Evolutionary conservation across 2,888 invertebrate genomes (phyloP).

Genomic region (Platycheirus albimanus): DNA sequence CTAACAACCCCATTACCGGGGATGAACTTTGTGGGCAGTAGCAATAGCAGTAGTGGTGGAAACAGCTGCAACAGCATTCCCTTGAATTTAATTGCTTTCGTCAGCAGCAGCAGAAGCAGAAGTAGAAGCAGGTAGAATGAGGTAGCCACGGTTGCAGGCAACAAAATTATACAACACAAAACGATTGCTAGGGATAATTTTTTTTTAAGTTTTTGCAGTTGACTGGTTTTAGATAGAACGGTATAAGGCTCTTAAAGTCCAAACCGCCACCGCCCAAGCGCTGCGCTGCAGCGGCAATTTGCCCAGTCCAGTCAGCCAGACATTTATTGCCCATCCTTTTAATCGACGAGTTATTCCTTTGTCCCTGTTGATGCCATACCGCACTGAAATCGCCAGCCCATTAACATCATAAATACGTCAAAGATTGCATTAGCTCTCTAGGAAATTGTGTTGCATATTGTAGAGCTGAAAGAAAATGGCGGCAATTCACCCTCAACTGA

Average conservation of each 20-base stretch:
- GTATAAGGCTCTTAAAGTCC: conserved; percentile 43
- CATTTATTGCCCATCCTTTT: conserved; percentile 28
- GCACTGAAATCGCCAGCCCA: conserved; percentile 35
- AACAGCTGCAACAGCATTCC: conserved; percentile 68
- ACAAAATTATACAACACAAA: conserved; percentile 19
- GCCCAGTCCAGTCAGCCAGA: conserved; percentile 2
- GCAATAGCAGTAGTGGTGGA: neutral
- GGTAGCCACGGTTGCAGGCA: conserved; percentile 13
- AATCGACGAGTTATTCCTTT: conserved; percentile 20
- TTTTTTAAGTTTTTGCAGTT: conserved; percentile 42
- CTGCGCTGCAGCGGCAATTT: neutral
- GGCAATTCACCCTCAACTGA: conserved; percentile 23
- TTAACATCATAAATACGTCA: conserved; percentile 72
- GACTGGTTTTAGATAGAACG: conserved; percentile 36
- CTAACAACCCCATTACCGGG: conserved; percentile 29
- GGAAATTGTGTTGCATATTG: neutral
- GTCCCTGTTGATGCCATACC: conserved; percentile 9
- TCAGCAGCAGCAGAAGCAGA: conserved; percentile 36
- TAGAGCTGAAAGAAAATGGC: conserved; percentile 14
- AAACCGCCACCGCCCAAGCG: conserved; percentile 21
- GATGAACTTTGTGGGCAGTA: conserved; percentile 8
- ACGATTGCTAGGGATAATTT: conserved; percentile 42
- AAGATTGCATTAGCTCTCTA: conserved; percentile 58
- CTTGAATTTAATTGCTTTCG: conserved; percentile 70
- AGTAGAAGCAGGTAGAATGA: conserved; percentile 6